Evolutionary conservation across 2,888 invertebrate species (phyloP).

Genomic region (Aporophyla nigra): DNA sequence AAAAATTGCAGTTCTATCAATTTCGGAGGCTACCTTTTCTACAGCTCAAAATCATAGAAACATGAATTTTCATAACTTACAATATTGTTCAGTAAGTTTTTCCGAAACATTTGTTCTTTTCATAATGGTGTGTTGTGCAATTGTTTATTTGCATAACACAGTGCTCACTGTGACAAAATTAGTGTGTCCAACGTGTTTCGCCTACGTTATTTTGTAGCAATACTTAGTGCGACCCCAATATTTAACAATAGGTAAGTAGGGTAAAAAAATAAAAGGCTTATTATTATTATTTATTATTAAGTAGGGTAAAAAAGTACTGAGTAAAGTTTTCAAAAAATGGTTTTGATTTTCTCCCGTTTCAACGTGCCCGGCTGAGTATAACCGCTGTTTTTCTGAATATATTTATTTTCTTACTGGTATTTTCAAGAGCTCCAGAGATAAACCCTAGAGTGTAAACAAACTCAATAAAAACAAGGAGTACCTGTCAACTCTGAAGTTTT

Average conservation of each 20-base stretch:
- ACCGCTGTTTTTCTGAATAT: neutral
- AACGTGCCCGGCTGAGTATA: neutral
- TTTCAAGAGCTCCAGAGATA: neutral
- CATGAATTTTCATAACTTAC: constrained; percentile 8
- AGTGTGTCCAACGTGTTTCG: constrained; percentile 51
- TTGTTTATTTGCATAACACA: constrained; percentile 41
- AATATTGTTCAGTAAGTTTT: constrained; percentile 15
- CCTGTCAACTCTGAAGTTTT: too few species aligned
- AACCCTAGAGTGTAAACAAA: neutral
- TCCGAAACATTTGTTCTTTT: constrained; percentile 37
- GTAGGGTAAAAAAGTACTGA: neutral
- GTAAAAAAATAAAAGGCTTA: too few species aligned
- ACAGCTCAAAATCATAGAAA: neutral
- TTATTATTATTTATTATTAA: too few species aligned
- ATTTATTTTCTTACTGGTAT: neutral
- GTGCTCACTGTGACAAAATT: constrained; percentile 45
- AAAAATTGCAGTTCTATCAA: too few species aligned
- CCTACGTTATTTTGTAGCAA: constrained; percentile 38
- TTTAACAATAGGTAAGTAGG: neutral
- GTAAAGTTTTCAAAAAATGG: neutral
- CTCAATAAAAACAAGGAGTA: too few species aligned
- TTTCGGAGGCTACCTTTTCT: too few species aligned
- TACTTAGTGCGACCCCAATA: constrained; percentile 5
- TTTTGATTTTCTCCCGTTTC: neutral
- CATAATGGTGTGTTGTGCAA: constrained; percentile 33